These are phyloP conservation scores for Acleris sparsana DNA, from an alignment of 2,888 invertebrate genomes.

Conservation along the genomic window DNA sequence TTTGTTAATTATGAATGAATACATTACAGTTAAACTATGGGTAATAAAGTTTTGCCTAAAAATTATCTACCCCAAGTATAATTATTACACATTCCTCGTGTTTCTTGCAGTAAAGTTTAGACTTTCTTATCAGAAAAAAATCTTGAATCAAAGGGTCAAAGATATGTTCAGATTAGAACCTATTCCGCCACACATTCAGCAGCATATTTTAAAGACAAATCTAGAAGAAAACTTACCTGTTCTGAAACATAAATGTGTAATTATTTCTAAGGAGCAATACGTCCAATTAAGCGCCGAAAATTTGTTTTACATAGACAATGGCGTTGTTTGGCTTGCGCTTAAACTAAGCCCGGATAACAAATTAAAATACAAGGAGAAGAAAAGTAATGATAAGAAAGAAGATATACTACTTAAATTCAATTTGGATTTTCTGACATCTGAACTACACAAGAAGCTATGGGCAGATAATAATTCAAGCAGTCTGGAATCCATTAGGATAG, in stretches of 20 bases:
- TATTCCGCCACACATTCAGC: conserved; percentile 55
- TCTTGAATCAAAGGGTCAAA: conserved; percentile 49
- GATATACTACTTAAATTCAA: conserved; percentile 53
- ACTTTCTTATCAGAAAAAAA: conserved; percentile 56
- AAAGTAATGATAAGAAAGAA: conserved; percentile 43
- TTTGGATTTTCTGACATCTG: conserved; percentile 63
- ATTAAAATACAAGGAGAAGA: conserved; percentile 53
- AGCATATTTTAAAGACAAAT: conserved; percentile 54
- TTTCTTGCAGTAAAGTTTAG: conserved; percentile 74
- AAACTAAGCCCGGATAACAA: conserved; percentile 60
- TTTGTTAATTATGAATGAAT: conserved; percentile 66
- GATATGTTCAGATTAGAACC: conserved; percentile 60
- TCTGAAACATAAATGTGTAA: conserved; percentile 65
- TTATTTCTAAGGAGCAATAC: conserved; percentile 69
- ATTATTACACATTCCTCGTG: conserved; percentile 68
- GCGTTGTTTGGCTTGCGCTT: conserved; percentile 70
- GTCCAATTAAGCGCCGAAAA: conserved; percentile 72
- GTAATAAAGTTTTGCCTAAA: conserved; percentile 75
- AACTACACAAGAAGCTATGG: conserved; percentile 72
- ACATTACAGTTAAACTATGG: conserved; percentile 65
- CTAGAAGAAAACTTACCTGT: conserved; percentile 59
- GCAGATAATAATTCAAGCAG: conserved; percentile 47
- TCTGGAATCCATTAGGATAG: conserved; percentile 62
- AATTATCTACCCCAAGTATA: conserved; percentile 77
- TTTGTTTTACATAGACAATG: conserved; percentile 75